phyloP scores from a whole-genome alignment of 1,140 invertebrate genomes.

The Leptopilina clavipes region DNA sequence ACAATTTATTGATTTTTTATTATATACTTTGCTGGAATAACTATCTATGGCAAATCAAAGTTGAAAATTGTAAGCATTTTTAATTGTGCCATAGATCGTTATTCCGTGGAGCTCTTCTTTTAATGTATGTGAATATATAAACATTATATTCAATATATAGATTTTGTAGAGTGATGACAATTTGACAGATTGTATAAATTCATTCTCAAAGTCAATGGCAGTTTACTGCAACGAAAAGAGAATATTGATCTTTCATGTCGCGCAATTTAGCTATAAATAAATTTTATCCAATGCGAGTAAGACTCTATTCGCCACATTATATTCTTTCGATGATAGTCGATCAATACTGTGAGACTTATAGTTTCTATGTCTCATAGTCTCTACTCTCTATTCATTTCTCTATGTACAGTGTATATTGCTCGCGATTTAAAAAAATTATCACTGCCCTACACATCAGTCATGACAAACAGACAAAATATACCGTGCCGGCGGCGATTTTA shows the following conservation, averaged over 20 bases:
- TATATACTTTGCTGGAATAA: too few species aligned
- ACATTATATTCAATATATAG: too few species aligned
- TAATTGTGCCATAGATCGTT: too few species aligned
- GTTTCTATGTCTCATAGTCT: neutral
- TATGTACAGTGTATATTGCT: constrained; percentile 2
- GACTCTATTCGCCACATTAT: constrained; percentile 29
- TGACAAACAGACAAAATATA: neutral
- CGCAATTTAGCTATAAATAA: constrained; percentile 33
- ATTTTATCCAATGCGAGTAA: constrained; percentile 26
- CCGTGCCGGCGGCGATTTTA: neutral
- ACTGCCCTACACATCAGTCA: neutral
- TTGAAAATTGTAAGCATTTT: too few species aligned
- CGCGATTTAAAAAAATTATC: neutral
- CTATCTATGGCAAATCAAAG: too few species aligned
- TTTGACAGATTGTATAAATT: neutral
- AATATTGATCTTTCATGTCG: constrained; percentile 31
- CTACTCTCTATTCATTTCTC: neutral
- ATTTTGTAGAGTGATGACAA: neutral
- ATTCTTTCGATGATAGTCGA: constrained; percentile 27
- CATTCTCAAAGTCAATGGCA: constrained; percentile 31
- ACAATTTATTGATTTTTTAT: too few species aligned
- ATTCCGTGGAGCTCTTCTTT: too few species aligned
- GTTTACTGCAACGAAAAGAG: constrained; percentile 17
- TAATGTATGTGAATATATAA: too few species aligned
- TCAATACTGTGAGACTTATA: constrained; percentile 19